These are phyloP conservation scores for Ypsolopha sequella DNA, from an alignment of 2,888 invertebrate species.

Conservation along the genomic window DNA sequence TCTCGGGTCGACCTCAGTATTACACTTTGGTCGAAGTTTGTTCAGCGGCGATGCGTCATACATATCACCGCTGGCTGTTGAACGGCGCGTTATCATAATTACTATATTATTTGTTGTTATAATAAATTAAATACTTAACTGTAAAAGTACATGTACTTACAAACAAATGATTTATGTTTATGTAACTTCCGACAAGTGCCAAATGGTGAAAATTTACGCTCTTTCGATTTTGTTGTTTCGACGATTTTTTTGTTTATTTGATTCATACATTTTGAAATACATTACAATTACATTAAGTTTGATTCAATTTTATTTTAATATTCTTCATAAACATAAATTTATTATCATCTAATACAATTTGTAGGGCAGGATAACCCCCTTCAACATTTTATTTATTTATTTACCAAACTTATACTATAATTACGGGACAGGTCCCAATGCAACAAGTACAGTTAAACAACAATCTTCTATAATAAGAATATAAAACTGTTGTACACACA, in stretches of 20 bases:
- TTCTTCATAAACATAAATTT: too few species aligned
- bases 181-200: not conserved
- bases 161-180: not conserved
- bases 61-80: slow-evolving; percentile 19
- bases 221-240: not conserved
- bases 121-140: not conserved
- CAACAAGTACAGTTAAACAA: too few species aligned
- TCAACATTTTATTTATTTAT: too few species aligned
- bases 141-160: not conserved
- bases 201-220: not conserved
- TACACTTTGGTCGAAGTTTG: not conserved
- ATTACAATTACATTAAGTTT: too few species aligned
- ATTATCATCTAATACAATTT: too few species aligned
- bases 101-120: slow-evolving; percentile 14
- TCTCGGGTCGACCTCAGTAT: slow-evolving; percentile 2
- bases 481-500: too few species aligned
- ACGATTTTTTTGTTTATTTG: not conserved
- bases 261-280: not conserved
- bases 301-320: too few species aligned
- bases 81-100: slow-evolving; percentile 25
- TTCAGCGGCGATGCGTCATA: slow-evolving; percentile 7
- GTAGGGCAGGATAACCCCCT: too few species aligned
- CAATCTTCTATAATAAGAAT: too few species aligned
- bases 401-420: too few species aligned
- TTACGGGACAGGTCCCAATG: too few species aligned